phyloP scores from a whole-genome alignment of 2,888 invertebrate genomes.

The Platycnemis pennipes region DNA sequence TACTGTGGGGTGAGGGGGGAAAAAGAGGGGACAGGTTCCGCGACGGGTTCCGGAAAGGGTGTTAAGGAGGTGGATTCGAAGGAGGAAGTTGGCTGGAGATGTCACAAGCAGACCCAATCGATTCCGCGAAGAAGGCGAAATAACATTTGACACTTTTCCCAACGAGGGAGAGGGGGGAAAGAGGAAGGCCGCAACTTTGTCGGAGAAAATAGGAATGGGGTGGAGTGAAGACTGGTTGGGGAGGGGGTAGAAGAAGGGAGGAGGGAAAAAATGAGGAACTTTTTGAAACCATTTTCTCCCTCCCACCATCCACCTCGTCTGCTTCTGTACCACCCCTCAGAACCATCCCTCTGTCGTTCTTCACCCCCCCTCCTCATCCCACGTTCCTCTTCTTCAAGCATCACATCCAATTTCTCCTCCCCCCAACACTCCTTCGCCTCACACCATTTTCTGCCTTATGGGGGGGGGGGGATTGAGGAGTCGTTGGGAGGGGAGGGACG shows the following conservation, averaged over 20 bases:
- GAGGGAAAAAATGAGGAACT: neutral
- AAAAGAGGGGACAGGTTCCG: neutral
- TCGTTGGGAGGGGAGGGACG: neutral
- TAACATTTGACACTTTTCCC: slow-evolving; percentile 4
- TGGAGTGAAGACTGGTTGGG: neutral
- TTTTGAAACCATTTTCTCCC: neutral
- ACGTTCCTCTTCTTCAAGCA: neutral
- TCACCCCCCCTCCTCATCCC: neutral
- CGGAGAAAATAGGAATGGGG: neutral
- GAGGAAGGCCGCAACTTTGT: too few relatives aligned
- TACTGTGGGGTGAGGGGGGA: neutral
- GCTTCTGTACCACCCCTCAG: neutral
- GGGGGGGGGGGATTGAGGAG: neutral
- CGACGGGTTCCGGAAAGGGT: neutral
- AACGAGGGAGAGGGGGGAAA: neutral
- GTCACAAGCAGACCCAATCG: slow-evolving; percentile 2
- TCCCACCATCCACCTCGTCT: neutral
- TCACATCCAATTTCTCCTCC: slow-evolving; percentile 18
- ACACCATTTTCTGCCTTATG: neutral
- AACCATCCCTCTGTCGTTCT: neutral
- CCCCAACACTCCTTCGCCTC: neutral
- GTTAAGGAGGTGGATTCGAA: neutral
- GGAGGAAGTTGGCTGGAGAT: slow-evolving; percentile 10
- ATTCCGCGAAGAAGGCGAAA: neutral
- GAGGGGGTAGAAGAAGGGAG: neutral